These are phyloP conservation scores for Drosophila anomelani DNA, from an alignment of 2,888 invertebrate genomes.

Conservation along the genomic window DNA sequence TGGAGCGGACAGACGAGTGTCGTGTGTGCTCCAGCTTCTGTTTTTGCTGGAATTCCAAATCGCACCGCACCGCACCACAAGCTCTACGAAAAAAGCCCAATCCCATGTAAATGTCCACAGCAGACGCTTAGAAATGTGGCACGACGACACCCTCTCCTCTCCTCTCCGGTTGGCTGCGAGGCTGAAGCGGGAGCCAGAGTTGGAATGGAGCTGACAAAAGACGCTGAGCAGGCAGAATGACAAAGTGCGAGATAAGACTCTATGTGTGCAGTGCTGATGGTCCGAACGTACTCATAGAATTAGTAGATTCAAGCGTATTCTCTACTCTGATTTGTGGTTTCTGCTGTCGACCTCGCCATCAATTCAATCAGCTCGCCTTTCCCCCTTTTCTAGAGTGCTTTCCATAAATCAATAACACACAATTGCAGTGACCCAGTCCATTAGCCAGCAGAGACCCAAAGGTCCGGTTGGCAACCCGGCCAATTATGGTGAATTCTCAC, in stretches of 20 bases:
- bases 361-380: conserved; percentile 25
- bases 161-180: not conserved
- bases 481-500: conserved; percentile 18
- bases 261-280: conserved; percentile 5
- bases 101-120: conserved; percentile 18
- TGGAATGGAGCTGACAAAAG: conserved; percentile 17
- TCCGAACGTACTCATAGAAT: conserved; percentile 1
- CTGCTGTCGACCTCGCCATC: not conserved
- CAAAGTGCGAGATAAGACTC: conserved; percentile 19
- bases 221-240: conserved; percentile 29
- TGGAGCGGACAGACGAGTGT: conserved; percentile 47
- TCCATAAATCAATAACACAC: conserved; percentile 46
- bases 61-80: conserved; percentile 5
- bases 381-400: not conserved
- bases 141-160: conserved; percentile 8
- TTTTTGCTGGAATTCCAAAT: conserved; percentile 15
- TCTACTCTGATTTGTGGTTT: conserved; percentile 8
- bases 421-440: conserved; percentile 51
- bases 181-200: not conserved
- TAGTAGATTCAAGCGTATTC: conserved; percentile 7
- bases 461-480: conserved; percentile 22
- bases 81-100: conserved; percentile 12
- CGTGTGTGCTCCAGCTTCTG: conserved; percentile 8
- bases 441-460: conserved; percentile 25
- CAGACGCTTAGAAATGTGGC: conserved; percentile 39